Evolutionary conservation across 2,888 invertebrate species (phyloP).

Genomic region (Polydrusus tereticollis): DNA sequence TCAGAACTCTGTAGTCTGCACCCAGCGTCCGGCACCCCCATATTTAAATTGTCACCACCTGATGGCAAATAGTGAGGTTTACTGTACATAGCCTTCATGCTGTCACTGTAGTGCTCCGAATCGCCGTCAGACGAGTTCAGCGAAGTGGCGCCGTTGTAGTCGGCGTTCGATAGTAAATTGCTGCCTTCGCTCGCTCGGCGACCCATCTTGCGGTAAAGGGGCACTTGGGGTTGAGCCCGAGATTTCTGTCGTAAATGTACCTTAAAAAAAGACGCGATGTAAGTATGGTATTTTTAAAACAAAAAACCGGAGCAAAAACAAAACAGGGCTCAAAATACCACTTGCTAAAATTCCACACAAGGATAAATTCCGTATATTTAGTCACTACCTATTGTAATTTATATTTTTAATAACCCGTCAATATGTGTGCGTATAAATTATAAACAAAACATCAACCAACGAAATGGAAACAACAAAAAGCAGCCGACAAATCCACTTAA

Average conservation of each 20-base stretch:
- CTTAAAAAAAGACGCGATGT: slow-evolving; percentile 17
- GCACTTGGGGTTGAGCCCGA: slow-evolving; percentile 66
- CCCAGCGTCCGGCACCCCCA: slow-evolving; percentile 32
- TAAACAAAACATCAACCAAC: no score
- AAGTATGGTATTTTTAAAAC: no score
- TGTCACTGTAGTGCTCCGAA: slow-evolving; percentile 43
- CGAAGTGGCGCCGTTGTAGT: slow-evolving; percentile 48
- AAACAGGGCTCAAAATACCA: no score
- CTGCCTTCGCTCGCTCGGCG: slow-evolving; percentile 71
- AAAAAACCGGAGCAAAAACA: no score
- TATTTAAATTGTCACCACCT: slow-evolving; percentile 25
- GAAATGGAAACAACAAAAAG: no score
- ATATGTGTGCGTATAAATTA: no score
- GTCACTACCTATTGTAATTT: no score
- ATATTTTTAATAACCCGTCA: no score
- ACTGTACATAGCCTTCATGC: slow-evolving; percentile 56
- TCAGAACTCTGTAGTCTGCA: slow-evolving; percentile 68
- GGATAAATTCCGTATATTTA: no score
- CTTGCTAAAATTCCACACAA: no score
- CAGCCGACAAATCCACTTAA: no score
- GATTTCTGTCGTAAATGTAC: slow-evolving; percentile 58
- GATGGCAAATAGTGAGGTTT: slow-evolving; percentile 53
- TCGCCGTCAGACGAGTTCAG: slow-evolving; percentile 47
- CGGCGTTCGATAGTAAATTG: slow-evolving; percentile 60
- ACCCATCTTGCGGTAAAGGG: slow-evolving; percentile 65